Evolutionary conservation across 2,113 vertebrate species (phyloP).

Genomic region (Oreochromis aureus): DNA sequence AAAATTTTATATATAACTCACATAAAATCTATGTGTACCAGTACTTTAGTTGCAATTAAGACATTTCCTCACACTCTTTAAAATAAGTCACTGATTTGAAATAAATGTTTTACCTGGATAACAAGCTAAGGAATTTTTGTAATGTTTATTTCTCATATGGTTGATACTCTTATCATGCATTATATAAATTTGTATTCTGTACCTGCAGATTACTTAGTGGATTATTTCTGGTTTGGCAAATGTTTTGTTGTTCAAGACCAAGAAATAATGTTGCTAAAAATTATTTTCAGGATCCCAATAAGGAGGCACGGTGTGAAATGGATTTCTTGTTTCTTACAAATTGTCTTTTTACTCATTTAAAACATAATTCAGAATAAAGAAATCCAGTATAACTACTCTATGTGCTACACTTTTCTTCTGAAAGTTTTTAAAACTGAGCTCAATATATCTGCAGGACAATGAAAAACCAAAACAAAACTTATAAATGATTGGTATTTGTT

Average conservation of each 20-base stretch:
- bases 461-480: background rate
- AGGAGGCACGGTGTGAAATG: background rate
- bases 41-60: conserved; percentile 66
- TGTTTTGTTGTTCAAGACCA: background rate
- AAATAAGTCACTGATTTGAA: conserved; percentile 48
- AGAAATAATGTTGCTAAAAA: conserved; percentile 7
- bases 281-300: background rate
- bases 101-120: conserved; percentile 30
- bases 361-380: conserved; percentile 2
- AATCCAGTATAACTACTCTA: background rate
- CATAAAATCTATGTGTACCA: background rate
- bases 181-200: background rate
- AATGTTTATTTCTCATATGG: conserved; percentile 39
- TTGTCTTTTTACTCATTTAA: background rate
- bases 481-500: background rate
- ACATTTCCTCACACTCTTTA: background rate
- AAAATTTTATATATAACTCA: background rate
- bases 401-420: conserved; percentile 11
- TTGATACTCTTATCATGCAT: conserved; percentile 17
- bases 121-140: background rate
- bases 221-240: background rate
- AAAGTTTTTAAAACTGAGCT: conserved; percentile 27
- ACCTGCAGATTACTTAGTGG: background rate
- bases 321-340: background rate
- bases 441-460: background rate